These are phyloP conservation scores for Diglossa brunneiventris DNA, from an alignment of 2,113 vertebrate species.

Conservation along the genomic window DNA sequence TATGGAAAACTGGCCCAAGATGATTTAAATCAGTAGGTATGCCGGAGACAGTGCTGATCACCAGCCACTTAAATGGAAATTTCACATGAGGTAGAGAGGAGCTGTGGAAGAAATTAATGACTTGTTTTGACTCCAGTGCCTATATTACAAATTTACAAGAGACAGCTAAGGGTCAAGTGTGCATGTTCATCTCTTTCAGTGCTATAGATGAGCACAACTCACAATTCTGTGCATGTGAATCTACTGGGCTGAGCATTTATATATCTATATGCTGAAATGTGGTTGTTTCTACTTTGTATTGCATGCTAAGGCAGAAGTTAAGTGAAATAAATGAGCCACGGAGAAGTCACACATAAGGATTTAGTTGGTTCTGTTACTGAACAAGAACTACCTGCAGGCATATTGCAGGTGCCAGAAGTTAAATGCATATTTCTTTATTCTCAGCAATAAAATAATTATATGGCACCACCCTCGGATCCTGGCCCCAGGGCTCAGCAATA, in stretches of 20 bases:
- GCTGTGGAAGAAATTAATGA: background rate
- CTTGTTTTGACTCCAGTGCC: background rate
- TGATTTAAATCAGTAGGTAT: background rate
- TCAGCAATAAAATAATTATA: background rate
- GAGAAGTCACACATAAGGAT: background rate
- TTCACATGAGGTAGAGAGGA: background rate
- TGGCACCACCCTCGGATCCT: background rate
- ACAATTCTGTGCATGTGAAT: background rate
- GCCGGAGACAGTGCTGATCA: background rate
- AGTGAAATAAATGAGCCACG: background rate
- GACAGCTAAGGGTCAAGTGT: background rate
- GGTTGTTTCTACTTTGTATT: background rate
- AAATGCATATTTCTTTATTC: background rate
- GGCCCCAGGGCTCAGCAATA: rapidly evolving
- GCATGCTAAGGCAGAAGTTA: background rate
- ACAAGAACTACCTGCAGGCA: background rate
- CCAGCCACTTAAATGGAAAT: background rate
- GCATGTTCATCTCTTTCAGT: background rate
- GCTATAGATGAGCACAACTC: background rate
- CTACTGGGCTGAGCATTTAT: background rate
- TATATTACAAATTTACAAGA: background rate
- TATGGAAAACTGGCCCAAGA: background rate
- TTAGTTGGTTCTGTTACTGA: background rate
- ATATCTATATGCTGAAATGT: background rate
- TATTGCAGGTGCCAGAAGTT: background rate